Evolutionary conservation across 2,888 invertebrate genomes (phyloP).

Genomic region (Eledone cirrhosa): DNA sequence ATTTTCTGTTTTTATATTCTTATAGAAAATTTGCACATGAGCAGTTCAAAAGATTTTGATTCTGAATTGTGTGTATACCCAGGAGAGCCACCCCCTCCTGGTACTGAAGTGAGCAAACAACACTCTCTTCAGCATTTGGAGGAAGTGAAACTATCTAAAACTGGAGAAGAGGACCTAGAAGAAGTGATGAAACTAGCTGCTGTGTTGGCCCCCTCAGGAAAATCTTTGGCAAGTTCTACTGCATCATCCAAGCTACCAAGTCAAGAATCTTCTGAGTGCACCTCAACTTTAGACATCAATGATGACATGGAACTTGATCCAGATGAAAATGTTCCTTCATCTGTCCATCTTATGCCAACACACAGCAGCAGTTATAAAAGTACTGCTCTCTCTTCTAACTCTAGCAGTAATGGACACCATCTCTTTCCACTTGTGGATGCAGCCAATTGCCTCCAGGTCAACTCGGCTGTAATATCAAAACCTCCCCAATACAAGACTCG

Average conservation of each 20-base stretch:
- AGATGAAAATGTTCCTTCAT: constrained; percentile 25
- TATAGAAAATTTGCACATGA: too few species aligned
- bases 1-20: too few species aligned
- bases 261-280: background rate
- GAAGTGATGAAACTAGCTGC: constrained; percentile 11
- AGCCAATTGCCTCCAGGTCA: background rate
- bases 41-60: background rate
- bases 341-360: background rate
- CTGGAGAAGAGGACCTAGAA: constrained; percentile 33
- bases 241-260: background rate
- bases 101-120: constrained; percentile 35
- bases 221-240: too few species aligned
- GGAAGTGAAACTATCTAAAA: too few species aligned
- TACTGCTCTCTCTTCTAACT: background rate
- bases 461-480: constrained; percentile 30
- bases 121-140: background rate
- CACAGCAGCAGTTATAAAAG: background rate
- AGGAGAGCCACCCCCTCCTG: constrained; percentile 46
- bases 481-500: constrained; percentile 20
- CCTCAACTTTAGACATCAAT: background rate
- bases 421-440: background rate
- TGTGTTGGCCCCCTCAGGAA: too few species aligned
- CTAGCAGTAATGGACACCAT: background rate
- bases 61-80: constrained; percentile 33
- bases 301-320: constrained; percentile 34